These are phyloP conservation scores for Eupithecia tripunctaria DNA, from an alignment of 2,888 invertebrate species.

Conservation along the genomic window DNA sequence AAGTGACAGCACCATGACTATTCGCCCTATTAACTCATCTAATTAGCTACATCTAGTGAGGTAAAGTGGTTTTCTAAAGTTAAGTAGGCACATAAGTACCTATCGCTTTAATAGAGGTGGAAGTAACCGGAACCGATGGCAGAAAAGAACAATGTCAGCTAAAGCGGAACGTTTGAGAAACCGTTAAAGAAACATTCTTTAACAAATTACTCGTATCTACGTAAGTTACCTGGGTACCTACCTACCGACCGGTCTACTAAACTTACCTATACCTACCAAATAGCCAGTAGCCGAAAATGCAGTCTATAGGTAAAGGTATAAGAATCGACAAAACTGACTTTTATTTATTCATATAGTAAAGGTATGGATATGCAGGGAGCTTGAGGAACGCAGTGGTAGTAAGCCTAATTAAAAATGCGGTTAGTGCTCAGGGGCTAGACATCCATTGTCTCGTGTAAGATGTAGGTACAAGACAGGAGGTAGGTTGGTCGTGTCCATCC, in stretches of 20 bases:
- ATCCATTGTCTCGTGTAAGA: too few relatives aligned
- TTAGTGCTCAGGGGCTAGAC: too few relatives aligned
- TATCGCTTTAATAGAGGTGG: conserved; percentile 24
- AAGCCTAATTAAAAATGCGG: too few relatives aligned
- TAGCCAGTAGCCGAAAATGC: background rate
- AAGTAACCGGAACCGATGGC: conserved; percentile 16
- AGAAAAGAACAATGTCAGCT: background rate
- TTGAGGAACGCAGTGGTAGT: background rate
- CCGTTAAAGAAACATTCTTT: background rate
- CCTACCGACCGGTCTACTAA: too few relatives aligned
- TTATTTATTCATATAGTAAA: too few relatives aligned
- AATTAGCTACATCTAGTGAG: conserved; percentile 54
- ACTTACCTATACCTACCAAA: background rate
- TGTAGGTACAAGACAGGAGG: too few relatives aligned
- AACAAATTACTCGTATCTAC: background rate
- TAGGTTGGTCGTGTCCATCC: too few relatives aligned
- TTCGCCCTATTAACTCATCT: conserved; percentile 73
- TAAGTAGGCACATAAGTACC: background rate
- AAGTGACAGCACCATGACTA: conserved; percentile 66
- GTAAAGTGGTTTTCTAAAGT: conserved; percentile 40
- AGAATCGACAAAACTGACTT: too few relatives aligned
- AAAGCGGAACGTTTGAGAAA: background rate
- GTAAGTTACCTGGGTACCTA: too few relatives aligned
- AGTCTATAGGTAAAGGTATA: background rate
- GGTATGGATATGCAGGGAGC: background rate